These are phyloP conservation scores for Helleia helle DNA, from an alignment of 2,888 invertebrate species.

Conservation along the genomic window DNA sequence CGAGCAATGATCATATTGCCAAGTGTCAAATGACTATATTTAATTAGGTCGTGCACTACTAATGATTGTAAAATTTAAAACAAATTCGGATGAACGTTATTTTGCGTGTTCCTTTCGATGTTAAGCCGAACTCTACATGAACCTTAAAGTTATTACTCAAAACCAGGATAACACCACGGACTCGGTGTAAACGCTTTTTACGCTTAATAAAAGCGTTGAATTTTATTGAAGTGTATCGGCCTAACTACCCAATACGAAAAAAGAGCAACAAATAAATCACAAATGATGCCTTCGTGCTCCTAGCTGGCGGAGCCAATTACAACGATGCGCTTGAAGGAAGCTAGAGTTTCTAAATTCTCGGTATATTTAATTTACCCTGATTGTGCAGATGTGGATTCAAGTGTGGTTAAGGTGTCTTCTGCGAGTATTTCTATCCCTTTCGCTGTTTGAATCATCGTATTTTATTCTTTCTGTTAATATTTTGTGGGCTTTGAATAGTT, in stretches of 20 bases:
- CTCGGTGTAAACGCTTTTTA: slow-evolving; percentile 3
- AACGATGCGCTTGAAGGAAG: slow-evolving; percentile 70
- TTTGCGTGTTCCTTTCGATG: no score
- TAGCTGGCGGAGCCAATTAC: slow-evolving; percentile 65
- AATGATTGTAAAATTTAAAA: no score
- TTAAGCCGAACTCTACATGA: no score
- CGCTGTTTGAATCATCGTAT: background rate
- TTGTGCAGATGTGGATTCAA: slow-evolving; percentile 31
- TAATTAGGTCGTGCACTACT: no score
- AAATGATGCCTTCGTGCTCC: slow-evolving; percentile 57
- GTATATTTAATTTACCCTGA: slow-evolving; percentile 71
- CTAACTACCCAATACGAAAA: slow-evolving; percentile 31
- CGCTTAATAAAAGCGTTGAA: slow-evolving; percentile 10
- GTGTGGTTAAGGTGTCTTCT: slow-evolving; percentile 42
- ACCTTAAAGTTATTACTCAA: background rate
- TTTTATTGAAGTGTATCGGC: slow-evolving; percentile 28
- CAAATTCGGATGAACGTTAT: no score
- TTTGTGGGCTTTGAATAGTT: no score
- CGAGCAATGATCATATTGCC: no score
- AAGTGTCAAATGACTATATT: no score
- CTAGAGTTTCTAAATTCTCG: slow-evolving; percentile 72
- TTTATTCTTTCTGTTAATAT: background rate
- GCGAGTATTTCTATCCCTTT: slow-evolving; percentile 32
- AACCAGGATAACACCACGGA: background rate
- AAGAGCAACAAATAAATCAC: slow-evolving; percentile 57